These are phyloP conservation scores for Acanthornis magna DNA, from an alignment of 2,797 vertebrate genomes.

Conservation along the genomic window DNA sequence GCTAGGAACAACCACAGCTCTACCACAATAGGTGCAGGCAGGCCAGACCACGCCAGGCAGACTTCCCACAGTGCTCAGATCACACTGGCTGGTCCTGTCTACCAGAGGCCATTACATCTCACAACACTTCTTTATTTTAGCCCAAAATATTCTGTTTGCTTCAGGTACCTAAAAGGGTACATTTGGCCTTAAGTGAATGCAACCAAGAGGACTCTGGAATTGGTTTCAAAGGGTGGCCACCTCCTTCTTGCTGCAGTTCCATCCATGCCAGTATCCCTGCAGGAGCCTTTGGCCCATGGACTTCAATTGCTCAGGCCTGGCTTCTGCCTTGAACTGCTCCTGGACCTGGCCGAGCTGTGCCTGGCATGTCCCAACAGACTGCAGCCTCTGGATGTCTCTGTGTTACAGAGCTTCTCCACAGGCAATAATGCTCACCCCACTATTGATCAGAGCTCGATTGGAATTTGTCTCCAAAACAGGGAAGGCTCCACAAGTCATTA, in stretches of 20 bases:
- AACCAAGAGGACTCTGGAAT: not conserved
- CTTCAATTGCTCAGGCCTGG: not conserved
- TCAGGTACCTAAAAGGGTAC: not conserved
- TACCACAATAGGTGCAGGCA: not conserved
- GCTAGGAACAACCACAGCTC: not conserved
- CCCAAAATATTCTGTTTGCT: not conserved
- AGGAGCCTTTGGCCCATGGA: rapidly evolving
- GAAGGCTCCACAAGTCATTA: slow-evolving; percentile 49
- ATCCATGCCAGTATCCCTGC: not conserved
- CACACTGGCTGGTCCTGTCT: not conserved
- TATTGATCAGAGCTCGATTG: not conserved
- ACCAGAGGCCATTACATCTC: not conserved
- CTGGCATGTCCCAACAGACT: no score
- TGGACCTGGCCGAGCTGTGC: not conserved
- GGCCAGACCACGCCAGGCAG: not conserved
- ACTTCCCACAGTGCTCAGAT: not conserved
- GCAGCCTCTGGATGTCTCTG: not conserved
- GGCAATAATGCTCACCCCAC: not conserved
- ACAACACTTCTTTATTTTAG: not conserved
- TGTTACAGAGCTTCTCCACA: not conserved
- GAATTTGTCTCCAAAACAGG: not conserved
- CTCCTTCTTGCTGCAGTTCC: not conserved
- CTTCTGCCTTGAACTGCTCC: not conserved
- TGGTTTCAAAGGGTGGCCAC: not conserved
- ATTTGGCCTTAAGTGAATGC: not conserved